These are phyloP conservation scores for Macroteleia sp. DNA, from an alignment of 2,888 invertebrate species.

Conservation along the genomic window DNA sequence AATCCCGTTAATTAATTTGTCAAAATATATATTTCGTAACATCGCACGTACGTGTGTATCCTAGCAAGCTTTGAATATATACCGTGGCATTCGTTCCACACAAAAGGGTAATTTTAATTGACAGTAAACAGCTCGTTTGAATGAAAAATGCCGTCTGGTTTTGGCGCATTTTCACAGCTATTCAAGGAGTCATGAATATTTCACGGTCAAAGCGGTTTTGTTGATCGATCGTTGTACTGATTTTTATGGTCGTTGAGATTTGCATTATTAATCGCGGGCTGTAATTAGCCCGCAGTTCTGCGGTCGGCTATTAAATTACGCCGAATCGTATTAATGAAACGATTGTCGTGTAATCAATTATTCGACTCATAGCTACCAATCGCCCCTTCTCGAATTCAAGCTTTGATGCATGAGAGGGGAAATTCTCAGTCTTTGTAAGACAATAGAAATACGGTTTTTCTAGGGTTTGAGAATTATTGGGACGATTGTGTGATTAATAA, in stretches of 20 bases:
- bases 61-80: slow-evolving; percentile 38
- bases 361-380: slow-evolving; percentile 11
- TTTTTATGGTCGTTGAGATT: slow-evolving; percentile 28
- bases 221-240: slow-evolving; percentile 28
- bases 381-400: too few relatives aligned
- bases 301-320: slow-evolving; percentile 30
- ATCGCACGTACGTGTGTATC: slow-evolving; percentile 38
- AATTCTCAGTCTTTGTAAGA: too few relatives aligned
- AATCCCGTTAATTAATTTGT: slow-evolving; percentile 49
- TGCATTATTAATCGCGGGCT: slow-evolving; percentile 34
- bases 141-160: slow-evolving; percentile 50
- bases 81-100: slow-evolving; percentile 18
- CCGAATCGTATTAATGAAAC: slow-evolving; percentile 34
- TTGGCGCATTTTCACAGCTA: slow-evolving; percentile 29
- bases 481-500: too few relatives aligned
- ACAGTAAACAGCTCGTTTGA: slow-evolving; percentile 45
- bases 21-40: slow-evolving; percentile 55
- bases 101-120: slow-evolving; percentile 54
- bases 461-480: too few relatives aligned
- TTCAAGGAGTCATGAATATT: slow-evolving; percentile 44
- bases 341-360: slow-evolving; percentile 42
- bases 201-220: slow-evolving; percentile 42
- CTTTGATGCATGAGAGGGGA: too few relatives aligned
- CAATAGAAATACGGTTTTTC: too few relatives aligned
- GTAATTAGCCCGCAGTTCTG: slow-evolving; percentile 35